phyloP scores from a whole-genome alignment of 2,888 invertebrate species.

The Platerodrilus igneus region DNA sequence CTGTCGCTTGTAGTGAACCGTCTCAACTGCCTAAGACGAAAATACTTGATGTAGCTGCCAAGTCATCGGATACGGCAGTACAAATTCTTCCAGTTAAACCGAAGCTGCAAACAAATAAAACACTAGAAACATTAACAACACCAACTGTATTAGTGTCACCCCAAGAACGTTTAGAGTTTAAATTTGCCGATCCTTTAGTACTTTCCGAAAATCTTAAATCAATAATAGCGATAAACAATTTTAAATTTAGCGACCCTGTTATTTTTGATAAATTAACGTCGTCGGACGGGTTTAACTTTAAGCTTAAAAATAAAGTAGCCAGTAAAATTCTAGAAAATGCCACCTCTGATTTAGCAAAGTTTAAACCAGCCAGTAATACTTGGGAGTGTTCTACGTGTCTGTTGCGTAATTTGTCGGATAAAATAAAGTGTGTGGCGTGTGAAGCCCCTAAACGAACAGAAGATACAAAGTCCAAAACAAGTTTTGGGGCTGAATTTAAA shows the following conservation, averaged over 20 bases:
- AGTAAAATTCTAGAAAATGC: background rate
- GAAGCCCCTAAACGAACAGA: constrained; percentile 41
- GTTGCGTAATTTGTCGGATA: constrained; percentile 53
- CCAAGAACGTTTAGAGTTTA: constrained; percentile 42
- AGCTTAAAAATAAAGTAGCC: constrained; percentile 14
- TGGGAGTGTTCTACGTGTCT: constrained; percentile 67
- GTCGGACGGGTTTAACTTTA: constrained; percentile 20
- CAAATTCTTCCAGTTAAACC: constrained; percentile 8
- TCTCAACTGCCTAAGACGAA: too few relatives aligned
- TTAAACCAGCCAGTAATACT: constrained; percentile 53
- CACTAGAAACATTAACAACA: background rate
- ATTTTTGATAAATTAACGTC: constrained; percentile 35
- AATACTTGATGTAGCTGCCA: too few relatives aligned
- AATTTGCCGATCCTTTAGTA: constrained; percentile 52
- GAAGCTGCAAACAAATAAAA: constrained; percentile 10
- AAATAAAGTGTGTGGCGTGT: constrained; percentile 54
- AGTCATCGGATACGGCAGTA: too few relatives aligned
- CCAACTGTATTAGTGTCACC: background rate
- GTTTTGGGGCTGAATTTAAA: constrained; percentile 33
- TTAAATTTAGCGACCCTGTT: constrained; percentile 56
- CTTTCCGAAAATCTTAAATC: constrained; percentile 45
- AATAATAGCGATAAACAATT: constrained; percentile 51
- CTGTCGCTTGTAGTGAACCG: constrained; percentile 17
- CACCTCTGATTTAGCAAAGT: constrained; percentile 34
- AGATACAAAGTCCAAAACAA: constrained; percentile 10